Percentiles rank a stretch among this genome's conserved stretches.
Evolutionary conservation across 2,888 invertebrate genomes (phyloP).

Genomic region (Caenorhabditis macrosperma): DNA sequence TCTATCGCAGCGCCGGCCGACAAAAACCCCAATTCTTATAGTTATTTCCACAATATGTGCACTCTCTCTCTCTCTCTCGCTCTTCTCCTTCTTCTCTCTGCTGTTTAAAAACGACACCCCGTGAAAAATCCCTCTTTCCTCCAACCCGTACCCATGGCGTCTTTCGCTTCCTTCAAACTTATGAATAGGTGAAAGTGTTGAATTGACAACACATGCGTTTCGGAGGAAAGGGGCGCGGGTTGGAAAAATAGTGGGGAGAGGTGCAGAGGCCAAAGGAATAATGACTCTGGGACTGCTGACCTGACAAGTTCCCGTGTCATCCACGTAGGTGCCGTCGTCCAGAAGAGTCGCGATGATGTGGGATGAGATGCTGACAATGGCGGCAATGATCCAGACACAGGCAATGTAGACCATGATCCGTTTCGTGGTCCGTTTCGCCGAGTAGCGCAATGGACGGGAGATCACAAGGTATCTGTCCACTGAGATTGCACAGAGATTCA

Average conservation of each 20-base stretch:
- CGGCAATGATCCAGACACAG: conserved; percentile 93
- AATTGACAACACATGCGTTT: conserved; percentile 57
- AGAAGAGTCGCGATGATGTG: conserved; percentile 84
- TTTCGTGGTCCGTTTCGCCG: conserved; percentile 86
- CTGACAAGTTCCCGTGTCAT: conserved; percentile 62
- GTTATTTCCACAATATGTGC: conserved; percentile 57
- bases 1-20: conserved; percentile 28
- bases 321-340: conserved; percentile 50
- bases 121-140: conserved; percentile 12
- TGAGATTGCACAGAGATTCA: conserved; percentile 83
- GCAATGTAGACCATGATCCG: conserved; percentile 90
- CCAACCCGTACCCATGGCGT: conserved; percentile 16
- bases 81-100: background rate
- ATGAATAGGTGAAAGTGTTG: conserved; percentile 58
- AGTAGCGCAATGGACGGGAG: conserved; percentile 66
- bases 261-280: conserved; percentile 29
- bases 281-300: conserved; percentile 52
- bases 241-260: background rate
- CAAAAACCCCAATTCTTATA: conserved; percentile 56
- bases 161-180: conserved; percentile 32
- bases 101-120: conserved; percentile 46
- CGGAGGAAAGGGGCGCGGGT: background rate
- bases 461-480: conserved; percentile 81
- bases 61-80: conserved; percentile 24
- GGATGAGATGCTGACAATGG: conserved; percentile 93